Evolutionary conservation across 2,113 vertebrate genomes (phyloP).

Genomic region (Beaufortia kweichowensis): DNA sequence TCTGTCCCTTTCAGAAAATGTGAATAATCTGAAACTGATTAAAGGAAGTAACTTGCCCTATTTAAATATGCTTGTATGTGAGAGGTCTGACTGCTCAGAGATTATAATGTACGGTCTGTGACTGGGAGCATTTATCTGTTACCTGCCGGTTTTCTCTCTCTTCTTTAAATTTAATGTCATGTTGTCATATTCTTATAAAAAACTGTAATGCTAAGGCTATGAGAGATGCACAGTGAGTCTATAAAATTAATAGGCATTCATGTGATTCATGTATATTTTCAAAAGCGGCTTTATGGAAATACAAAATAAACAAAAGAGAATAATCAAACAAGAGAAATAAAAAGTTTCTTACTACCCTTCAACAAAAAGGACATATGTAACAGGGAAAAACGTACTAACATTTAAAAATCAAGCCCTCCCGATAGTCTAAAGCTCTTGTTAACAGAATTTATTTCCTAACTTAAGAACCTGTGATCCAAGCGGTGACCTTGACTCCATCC

Average conservation of each 20-base stretch:
- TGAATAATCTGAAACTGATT: slow-evolving; percentile 47
- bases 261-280: no score
- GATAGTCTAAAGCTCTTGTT: no score
- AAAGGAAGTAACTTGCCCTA: background rate
- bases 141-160: background rate
- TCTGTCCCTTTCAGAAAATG: slow-evolving; percentile 32
- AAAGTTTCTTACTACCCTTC: no score
- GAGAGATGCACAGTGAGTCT: background rate
- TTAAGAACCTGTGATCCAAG: background rate
- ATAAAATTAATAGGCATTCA: background rate
- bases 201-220: background rate
- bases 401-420: no score
- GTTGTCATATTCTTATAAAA: background rate
- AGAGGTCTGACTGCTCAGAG: background rate
- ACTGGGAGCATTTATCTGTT: background rate
- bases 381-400: no score
- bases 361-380: no score
- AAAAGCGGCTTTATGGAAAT: no score
- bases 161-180: background rate
- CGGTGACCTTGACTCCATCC: background rate
- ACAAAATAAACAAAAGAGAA: no score
- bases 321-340: no score
- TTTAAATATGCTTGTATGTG: slow-evolving; percentile 15
- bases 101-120: background rate
- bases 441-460: background rate